Evolutionary conservation across 2,113 vertebrate species (phyloP), one percentile per base, ranked within the genome.

Genomic region (Dendropsophus ebraccatus): DNA sequence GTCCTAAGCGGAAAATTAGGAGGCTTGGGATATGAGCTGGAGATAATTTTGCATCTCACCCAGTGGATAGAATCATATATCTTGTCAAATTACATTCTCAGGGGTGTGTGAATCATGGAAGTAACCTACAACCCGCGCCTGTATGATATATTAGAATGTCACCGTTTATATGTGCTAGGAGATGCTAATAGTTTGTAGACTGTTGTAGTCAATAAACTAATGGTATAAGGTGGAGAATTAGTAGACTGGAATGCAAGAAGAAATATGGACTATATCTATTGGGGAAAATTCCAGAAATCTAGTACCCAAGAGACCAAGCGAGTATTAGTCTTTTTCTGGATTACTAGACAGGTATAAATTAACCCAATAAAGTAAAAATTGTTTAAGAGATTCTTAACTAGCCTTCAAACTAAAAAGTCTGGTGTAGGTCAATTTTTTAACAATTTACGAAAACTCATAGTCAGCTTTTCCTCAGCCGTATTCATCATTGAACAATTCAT

Each of bases 111-210:
- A 86, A 86, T 81, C 80, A 86, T 86, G 76, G 77, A 79, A 86
- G 41, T 86, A 86, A 86, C 77, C 84, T 81, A 73, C 84, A 86
- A 86, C 84, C 84, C 41, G 32, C 56, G 49, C 77, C 45, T 73
- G 49, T 58, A 86, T 86, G 77, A 86, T 81, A 73, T 86, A 81
- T 80, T 86, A 79, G 84, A 86, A 86, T 86, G 84, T 86, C 84
- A 80, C n/a, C 25, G 47, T 70, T 78, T 80, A 86, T 65, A 86
- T 79, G 58, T 80, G 84, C 60, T 84, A 32, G 54, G 82, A 85
- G 83, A 85, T 52, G 50, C 65, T 86, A 72, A 81, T 73, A 69
- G 28, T 81, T 56, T 60, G 84, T 81, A 54, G 28, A 86, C 45
- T 47, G 62, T 41, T 49, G 47, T 30, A 79, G 77, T 47, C 50